phyloP scores from a whole-genome alignment of 1,140 invertebrate species.

The Heliconius hewitsoni region DNA sequence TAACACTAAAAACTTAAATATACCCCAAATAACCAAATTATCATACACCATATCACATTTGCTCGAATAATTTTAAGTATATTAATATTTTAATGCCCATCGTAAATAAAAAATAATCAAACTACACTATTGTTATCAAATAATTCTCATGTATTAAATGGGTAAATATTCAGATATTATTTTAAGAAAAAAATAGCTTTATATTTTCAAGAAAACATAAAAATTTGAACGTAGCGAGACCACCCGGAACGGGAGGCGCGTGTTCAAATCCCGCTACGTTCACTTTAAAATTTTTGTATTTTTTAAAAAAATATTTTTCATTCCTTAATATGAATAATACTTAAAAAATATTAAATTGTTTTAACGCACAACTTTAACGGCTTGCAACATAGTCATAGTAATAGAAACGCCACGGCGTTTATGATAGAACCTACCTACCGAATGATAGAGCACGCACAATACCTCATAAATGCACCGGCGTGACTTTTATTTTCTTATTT shows the following conservation, averaged over 20 bases:
- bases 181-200: slow-evolving; percentile 21
- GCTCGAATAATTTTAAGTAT: background rate
- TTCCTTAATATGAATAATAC: too few relatives aligned
- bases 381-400: background rate
- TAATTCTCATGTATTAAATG: slow-evolving; percentile 2
- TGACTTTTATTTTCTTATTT: slow-evolving; percentile 27
- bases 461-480: slow-evolving; percentile 44
- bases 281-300: too few relatives aligned
- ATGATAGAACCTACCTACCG: slow-evolving; percentile 49
- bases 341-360: slow-evolving; percentile 16
- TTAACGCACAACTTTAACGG: slow-evolving; percentile 9
- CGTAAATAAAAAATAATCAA: background rate
- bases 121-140: background rate
- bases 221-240: too few relatives aligned
- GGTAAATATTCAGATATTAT: background rate
- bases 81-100: background rate
- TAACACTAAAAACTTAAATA: background rate
- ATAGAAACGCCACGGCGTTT: slow-evolving; percentile 47
- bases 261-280: too few relatives aligned
- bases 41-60: background rate
- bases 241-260: too few relatives aligned
- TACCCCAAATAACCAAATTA: background rate
- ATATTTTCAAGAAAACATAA: too few relatives aligned
- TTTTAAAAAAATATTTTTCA: too few relatives aligned
- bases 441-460: slow-evolving; percentile 65